Evolutionary conservation across 1,140 invertebrate genomes (phyloP), one percentile per base, ranked within the genome.

Genomic region (Magallana angulata): DNA sequence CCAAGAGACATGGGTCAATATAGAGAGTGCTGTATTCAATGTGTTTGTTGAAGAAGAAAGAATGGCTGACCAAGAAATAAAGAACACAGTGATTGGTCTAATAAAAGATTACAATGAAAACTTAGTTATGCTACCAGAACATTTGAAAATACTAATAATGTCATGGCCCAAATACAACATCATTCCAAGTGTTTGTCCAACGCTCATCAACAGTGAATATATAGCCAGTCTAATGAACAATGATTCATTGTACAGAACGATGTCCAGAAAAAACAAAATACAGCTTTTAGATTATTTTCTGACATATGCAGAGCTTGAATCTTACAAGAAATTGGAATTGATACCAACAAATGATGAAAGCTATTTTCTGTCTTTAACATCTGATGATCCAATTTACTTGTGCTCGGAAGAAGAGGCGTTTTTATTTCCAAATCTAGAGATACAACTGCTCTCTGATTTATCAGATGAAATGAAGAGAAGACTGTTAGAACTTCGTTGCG

Each of bases 81-180:
- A 36, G 24, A 11, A 71, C 9, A 7, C 12, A 9, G 68, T 71
- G 9, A 71, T 71, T 12, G 0, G 36, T 11, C 1, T 71, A 30
- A 71, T 71, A 18, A 71, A 71, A 71, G 24, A 71, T 5, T 71
- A 71, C 24, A 30, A 24, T 71, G 24, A 71, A 71, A 71, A 71
- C 24, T 30, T 71, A 9, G 68, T 71, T 30, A 30, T 30, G 24
- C 36, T 71, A 30, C 68, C 68, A 24, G 12, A 71, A 11, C 18
- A 71, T 71, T 71, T 71, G 18, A 71, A 30, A 71, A 9, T 8
- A 12, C 36, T 71, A 30, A 30, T 71, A 12, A 30, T 30, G 7
- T 71, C 68, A 24, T 24, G 24, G 18, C 14, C 68, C 12, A 9
- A 30, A 9, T 30, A 71, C 68, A 71, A 24, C 6, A 14, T 36